These are phyloP conservation scores for Leptopilina boulardi DNA, from an alignment of 1,140 invertebrate genomes.

Conservation along the genomic window DNA sequence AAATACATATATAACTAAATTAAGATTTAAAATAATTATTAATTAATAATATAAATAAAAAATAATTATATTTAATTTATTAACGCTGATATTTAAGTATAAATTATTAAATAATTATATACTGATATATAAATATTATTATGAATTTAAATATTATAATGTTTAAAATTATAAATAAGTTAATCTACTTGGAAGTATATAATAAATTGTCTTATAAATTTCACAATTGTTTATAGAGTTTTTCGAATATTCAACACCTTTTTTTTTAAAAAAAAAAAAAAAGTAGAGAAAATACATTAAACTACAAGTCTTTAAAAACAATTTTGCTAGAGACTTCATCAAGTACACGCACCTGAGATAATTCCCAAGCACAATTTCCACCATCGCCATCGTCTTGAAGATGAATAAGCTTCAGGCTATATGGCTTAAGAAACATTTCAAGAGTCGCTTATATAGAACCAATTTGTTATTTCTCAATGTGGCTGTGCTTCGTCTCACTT, in stretches of 20 bases:
- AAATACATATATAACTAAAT: background rate
- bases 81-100: no score
- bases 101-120: no score
- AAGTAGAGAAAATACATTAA: background rate
- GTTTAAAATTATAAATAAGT: background rate
- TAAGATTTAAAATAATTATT: no score
- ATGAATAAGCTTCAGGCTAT: background rate
- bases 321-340: background rate
- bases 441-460: background rate
- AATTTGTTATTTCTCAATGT: background rate
- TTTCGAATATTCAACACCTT: no score
- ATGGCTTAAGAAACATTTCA: background rate
- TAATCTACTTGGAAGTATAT: background rate
- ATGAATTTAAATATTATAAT: no score
- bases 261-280: no score
- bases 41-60: no score
- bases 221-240: no score
- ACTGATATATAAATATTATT: no score
- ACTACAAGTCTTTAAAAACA: background rate
- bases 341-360: conserved; percentile 1
- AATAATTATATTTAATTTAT: no score
- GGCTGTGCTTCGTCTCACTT: background rate
- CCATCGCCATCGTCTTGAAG: background rate
- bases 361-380: background rate
- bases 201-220: background rate